phyloP scores from a whole-genome alignment of 2,888 invertebrate species.

The Zygothrica quintamaculata region DNA sequence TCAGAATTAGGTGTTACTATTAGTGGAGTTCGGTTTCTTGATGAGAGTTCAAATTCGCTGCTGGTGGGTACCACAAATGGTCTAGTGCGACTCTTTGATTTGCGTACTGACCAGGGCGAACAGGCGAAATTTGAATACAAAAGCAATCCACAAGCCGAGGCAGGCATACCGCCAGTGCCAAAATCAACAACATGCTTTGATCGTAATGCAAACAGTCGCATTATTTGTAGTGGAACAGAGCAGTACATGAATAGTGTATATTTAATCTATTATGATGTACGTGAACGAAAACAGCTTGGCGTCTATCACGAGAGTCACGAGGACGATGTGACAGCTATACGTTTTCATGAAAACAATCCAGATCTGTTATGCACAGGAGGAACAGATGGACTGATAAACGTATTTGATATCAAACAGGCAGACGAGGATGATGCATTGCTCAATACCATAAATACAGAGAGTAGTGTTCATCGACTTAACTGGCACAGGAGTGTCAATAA shows the following conservation, averaged over 20 bases:
- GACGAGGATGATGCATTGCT: slow-evolving; percentile 92
- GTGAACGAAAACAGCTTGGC: slow-evolving; percentile 88
- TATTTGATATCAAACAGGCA: slow-evolving; percentile 90
- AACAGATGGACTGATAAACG: slow-evolving; percentile 93
- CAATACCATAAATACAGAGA: slow-evolving; percentile 91
- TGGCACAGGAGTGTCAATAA: slow-evolving; percentile 85
- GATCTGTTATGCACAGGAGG: slow-evolving; percentile 91
- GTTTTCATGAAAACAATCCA: slow-evolving; percentile 89
- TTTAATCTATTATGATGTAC: slow-evolving; percentile 92
- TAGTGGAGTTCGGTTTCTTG: slow-evolving; percentile 81
- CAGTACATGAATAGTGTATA: slow-evolving; percentile 89
- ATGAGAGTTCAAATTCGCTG: slow-evolving; percentile 70
- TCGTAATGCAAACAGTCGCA: slow-evolving; percentile 88
- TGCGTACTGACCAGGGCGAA: slow-evolving; percentile 84
- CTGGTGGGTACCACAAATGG: slow-evolving; percentile 79
- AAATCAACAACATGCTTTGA: slow-evolving; percentile 90
- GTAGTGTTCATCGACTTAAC: slow-evolving; percentile 88
- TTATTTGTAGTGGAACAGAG: slow-evolving; percentile 91
- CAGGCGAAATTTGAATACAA: slow-evolving; percentile 78
- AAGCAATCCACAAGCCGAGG: slow-evolving; percentile 56
- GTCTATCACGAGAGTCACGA: slow-evolving; percentile 93
- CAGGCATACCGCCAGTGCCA: slow-evolving; percentile 56
- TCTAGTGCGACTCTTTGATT: slow-evolving; percentile 81
- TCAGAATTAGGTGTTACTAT: slow-evolving; percentile 31
- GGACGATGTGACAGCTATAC: slow-evolving; percentile 91